phyloP scores from a whole-genome alignment of 2,113 vertebrate species.

The Callocephalon fimbriatum region DNA sequence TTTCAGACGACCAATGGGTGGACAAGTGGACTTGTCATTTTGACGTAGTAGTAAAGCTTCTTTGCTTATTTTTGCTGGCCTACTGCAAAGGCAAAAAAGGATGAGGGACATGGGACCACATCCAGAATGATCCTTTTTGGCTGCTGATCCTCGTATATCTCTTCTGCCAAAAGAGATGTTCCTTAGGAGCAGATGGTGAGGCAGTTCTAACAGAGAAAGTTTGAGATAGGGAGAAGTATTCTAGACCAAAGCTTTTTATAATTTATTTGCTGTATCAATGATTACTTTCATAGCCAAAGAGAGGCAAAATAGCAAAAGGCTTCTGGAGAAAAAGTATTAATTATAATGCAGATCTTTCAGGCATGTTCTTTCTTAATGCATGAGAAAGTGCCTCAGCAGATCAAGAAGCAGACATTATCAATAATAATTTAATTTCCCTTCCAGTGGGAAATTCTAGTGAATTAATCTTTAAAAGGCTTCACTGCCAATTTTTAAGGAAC shows the following conservation, averaged over 20 bases:
- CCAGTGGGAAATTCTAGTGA: neutral
- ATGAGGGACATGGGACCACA: neutral
- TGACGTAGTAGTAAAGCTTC: neutral
- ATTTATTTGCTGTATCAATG: neutral
- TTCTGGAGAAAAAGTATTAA: neutral
- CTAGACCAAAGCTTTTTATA: neutral
- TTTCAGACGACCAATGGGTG: neutral
- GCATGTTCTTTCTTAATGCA: neutral
- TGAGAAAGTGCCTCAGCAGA: neutral
- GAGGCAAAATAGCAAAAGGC: neutral
- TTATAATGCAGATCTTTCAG: neutral
- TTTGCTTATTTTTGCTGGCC: neutral
- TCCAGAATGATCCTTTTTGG: neutral
- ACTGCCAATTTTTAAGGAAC: neutral
- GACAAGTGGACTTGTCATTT: neutral
- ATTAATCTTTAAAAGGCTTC: neutral
- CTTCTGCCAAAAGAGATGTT: neutral
- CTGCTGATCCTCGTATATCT: neutral
- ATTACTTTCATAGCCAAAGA: neutral
- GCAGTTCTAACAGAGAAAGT: neutral
- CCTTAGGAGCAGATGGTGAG: neutral
- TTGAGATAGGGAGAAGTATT: neutral
- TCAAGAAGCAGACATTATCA: neutral
- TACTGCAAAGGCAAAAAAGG: neutral
- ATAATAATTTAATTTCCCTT: neutral